Percentiles rank a stretch among this genome's conserved stretches.
These are phyloP conservation scores for Orthosia cruda DNA, from an alignment of 2,888 invertebrate species.

Conservation along the genomic window DNA sequence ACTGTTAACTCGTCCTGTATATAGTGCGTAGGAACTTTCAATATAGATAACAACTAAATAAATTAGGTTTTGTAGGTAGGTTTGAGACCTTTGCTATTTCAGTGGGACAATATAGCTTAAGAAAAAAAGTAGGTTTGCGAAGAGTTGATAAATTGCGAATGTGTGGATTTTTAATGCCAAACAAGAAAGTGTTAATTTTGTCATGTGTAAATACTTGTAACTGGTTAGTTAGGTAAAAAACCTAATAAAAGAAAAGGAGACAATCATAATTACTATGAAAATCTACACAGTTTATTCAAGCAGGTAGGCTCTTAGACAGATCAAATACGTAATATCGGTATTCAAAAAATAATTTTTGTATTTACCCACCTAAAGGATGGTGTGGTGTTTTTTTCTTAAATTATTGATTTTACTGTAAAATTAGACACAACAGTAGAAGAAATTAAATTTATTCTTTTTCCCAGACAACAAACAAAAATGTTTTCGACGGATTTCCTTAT, in stretches of 20 bases:
- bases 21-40: background rate
- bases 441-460: background rate
- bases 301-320: background rate
- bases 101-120: too few species aligned
- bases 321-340: background rate
- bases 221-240: background rate
- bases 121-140: background rate
- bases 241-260: background rate
- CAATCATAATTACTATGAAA: background rate
- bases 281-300: background rate
- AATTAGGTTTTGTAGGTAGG: background rate
- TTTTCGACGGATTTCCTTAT: background rate
- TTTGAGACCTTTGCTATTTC: background rate
- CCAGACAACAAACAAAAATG: background rate
- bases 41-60: background rate
- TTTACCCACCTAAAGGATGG: background rate
- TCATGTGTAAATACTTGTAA: background rate
- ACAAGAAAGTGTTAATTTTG: slow-evolving; percentile 2
- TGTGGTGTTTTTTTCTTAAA: background rate
- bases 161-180: background rate
- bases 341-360: background rate
- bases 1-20: background rate
- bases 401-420: background rate
- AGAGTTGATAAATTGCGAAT: background rate
- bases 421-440: background rate